Evolutionary conservation across 2,113 vertebrate genomes (phyloP).

Genomic region (Gambusia affinis): DNA sequence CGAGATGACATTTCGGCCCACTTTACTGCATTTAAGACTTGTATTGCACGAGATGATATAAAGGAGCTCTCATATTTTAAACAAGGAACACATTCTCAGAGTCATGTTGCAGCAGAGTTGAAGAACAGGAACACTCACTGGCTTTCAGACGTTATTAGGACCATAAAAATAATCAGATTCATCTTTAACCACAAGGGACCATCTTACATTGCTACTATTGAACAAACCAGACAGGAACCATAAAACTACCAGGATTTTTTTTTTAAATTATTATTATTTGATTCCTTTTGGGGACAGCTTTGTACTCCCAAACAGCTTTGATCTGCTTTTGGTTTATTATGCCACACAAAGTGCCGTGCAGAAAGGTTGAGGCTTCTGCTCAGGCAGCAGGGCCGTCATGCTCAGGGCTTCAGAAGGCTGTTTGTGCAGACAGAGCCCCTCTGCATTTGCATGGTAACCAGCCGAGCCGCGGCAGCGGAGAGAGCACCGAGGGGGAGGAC

Average conservation of each 20-base stretch:
- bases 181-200: slow-evolving; percentile 54
- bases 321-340: slow-evolving; percentile 9
- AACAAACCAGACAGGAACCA: slow-evolving; percentile 23
- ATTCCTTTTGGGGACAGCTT: slow-evolving; percentile 35
- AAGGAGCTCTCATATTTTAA: slow-evolving; percentile 32
- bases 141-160: slow-evolving; percentile 58
- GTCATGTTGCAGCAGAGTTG: slow-evolving; percentile 18
- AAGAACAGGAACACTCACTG: slow-evolving; percentile 41
- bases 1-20: slow-evolving; percentile 14
- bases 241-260: slow-evolving; percentile 38
- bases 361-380: slow-evolving; percentile 34
- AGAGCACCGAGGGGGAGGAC: slow-evolving; percentile 44
- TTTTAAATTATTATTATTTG: slow-evolving; percentile 24
- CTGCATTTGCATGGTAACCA: slow-evolving; percentile 73
- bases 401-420: slow-evolving; percentile 39
- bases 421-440: slow-evolving; percentile 57
- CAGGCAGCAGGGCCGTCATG: slow-evolving; percentile 25
- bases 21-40: neutral
- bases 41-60: slow-evolving; percentile 30
- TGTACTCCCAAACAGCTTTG: slow-evolving; percentile 13
- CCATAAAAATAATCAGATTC: slow-evolving; percentile 56
- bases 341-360: slow-evolving; percentile 5
- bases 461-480: slow-evolving; percentile 42
- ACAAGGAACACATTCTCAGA: slow-evolving; percentile 51
- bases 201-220: slow-evolving; percentile 20